A percentile compares a stretch with the other conserved stretches of the same genome.
Conservation (phyloP, 2,888 invertebrate species). For the Diaperis boleti region DNA sequence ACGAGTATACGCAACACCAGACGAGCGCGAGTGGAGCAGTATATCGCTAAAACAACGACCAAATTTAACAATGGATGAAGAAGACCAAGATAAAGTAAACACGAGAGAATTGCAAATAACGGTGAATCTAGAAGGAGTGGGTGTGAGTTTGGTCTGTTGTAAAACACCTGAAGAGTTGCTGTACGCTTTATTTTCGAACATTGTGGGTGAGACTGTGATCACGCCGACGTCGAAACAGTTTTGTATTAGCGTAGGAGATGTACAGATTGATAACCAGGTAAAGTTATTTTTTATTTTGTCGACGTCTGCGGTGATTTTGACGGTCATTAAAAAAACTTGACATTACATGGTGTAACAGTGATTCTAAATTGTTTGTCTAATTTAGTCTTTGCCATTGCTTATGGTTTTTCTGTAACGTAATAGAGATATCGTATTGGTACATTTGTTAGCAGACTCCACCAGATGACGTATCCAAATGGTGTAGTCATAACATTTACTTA, state of each 20-base stretch:
- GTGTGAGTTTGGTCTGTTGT: constrained; percentile 82
- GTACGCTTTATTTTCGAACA: constrained; percentile 77
- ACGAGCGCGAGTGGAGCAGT: constrained; percentile 70
- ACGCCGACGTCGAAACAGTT: constrained; percentile 70
- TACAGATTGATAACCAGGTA: constrained; percentile 90
- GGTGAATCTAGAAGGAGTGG: constrained; percentile 75
- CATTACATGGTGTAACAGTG: no score
- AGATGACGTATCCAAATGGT: no score
- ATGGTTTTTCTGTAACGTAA: no score
- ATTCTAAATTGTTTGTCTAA: no score
- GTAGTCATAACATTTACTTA: no score
- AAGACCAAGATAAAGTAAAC: constrained; percentile 56
- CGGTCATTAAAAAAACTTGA: no score
- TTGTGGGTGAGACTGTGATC: constrained; percentile 73
- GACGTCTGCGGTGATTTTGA: no score
- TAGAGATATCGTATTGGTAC: no score
- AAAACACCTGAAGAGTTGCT: constrained; percentile 84
- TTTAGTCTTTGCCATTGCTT: no score
- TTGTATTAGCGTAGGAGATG: constrained; percentile 80
- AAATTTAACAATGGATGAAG: constrained; percentile 48
- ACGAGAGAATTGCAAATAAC: constrained; percentile 72
- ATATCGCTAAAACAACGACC: constrained; percentile 68
- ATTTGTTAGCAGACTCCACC: no score
- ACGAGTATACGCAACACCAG: constrained; percentile 66
- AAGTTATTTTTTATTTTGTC: no score